Evolutionary conservation across 2,888 invertebrate genomes (phyloP), one percentile per base, ranked within the genome.

Genomic region (Lithophane leautieri): DNA sequence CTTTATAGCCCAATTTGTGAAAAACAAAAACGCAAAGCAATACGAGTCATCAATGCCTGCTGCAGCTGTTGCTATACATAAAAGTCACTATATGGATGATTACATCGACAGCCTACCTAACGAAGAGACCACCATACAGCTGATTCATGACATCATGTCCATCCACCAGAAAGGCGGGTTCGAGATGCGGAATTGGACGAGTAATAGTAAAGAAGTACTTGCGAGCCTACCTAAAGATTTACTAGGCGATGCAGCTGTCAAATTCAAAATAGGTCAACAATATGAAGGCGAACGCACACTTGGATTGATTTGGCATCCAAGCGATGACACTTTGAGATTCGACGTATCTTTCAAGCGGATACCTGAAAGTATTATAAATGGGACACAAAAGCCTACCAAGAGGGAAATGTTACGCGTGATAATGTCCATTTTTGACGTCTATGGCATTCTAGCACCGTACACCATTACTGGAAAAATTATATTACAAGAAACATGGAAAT

Each of bases 141-240:
- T n/a, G n/a, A 42, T 62, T 3, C 40, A 42, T 42, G 40, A 42
- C n/a, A 16, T 40, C n/a, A 62, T n/a, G n/a, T 42, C n/a, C 14
- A 42, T 42, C 40, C 34, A 61, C 61, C 22, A 61, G 34, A 40
- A 40, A 34, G 34, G 22, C 7, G 61, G 40, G n/a, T 62, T 62
- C 40, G 62, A 40, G 22, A 62, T 62, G 40, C 62, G 40, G 14
- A 42, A 42, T 62, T 62, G 62, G 62, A 62, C 40, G 40, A 62
- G 62, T 62, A 40, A 40, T n/a, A 62, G 62, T 34, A 34, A 34
- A 34, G 34, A 34, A 34, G 34, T 62, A n/a, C 62, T 28, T 19
- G 25, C 25, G 16, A 58, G 25, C 4, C 58, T 58, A 28, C 25
- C 16, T 28, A 58, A 58, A 58, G 25, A 25, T 14, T 25, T 16